Percentiles rank a stretch among this genome's conserved stretches.
Conservation (phyloP, 2,888 invertebrate species). For the Kryphioiulus occultus region DNA sequence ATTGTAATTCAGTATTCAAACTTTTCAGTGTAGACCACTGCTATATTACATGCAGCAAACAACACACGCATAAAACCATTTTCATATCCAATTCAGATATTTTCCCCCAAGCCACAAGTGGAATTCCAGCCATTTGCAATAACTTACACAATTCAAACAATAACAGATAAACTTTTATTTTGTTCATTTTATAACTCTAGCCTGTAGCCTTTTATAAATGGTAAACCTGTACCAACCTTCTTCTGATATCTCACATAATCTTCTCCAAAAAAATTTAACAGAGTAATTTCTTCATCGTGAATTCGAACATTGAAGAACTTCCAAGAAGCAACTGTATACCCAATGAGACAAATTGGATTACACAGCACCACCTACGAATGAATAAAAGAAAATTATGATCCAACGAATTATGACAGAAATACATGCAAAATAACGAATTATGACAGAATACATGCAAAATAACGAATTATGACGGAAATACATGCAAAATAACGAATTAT, state of each 20-base stretch:
- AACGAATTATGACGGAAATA: too few species aligned
- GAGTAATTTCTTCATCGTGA: conserved; percentile 83
- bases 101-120: too few species aligned
- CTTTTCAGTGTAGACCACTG: too few species aligned
- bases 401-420: neutral
- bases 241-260: conserved; percentile 87
- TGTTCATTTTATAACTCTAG: conserved; percentile 57
- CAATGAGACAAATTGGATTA: conserved; percentile 86
- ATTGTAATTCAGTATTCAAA: too few species aligned
- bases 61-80: too few species aligned
- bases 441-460: too few species aligned
- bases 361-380: conserved; percentile 75
- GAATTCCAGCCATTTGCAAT: too few species aligned
- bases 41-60: too few species aligned
- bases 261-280: conserved; percentile 90
- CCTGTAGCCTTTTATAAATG: conserved; percentile 82
- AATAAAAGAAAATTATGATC: neutral
- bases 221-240: conserved; percentile 81
- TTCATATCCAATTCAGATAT: too few species aligned
- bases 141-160: neutral
- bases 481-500: too few species aligned
- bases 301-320: conserved; percentile 89
- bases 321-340: conserved; percentile 87
- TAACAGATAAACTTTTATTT: neutral
- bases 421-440: too few species aligned